A percentile compares a stretch with the other conserved stretches of the same genome.
These are phyloP conservation scores for Zeuzera pyrina DNA, from an alignment of 2,888 invertebrate species.

Conservation along the genomic window DNA sequence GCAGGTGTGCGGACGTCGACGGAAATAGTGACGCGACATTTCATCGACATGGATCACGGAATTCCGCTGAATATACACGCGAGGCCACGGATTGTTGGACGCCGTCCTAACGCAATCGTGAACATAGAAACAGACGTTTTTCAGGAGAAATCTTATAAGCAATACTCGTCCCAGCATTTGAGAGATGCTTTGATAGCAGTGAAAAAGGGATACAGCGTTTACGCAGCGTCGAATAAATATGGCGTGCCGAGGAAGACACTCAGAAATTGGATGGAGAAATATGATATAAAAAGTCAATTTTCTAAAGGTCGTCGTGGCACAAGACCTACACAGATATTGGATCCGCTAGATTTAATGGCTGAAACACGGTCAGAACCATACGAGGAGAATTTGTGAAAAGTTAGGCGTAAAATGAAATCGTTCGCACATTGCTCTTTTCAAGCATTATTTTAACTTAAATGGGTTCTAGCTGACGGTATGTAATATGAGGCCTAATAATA, in stretches of 20 bases:
- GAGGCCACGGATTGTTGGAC: slow-evolving; percentile 52
- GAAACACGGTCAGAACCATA: slow-evolving; percentile 44
- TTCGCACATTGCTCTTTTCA: no score
- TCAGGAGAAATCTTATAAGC: slow-evolving; percentile 66
- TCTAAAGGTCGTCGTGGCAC: slow-evolving; percentile 62
- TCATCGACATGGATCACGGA: slow-evolving; percentile 61
- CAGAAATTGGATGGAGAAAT: slow-evolving; percentile 73
- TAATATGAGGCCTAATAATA: no score
- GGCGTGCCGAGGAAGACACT: slow-evolving; percentile 71
- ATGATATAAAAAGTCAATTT: slow-evolving; percentile 69
- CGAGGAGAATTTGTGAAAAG: no score
- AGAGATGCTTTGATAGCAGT: slow-evolving; percentile 65
- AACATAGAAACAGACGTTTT: slow-evolving; percentile 65
- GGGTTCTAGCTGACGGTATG: no score
- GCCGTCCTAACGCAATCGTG: slow-evolving; percentile 57
- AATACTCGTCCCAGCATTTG: slow-evolving; percentile 65
- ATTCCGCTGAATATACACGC: slow-evolving; percentile 61
- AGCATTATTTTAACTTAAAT: no score
- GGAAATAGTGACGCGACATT: slow-evolving; percentile 63
- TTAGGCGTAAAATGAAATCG: no score
- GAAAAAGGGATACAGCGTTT: slow-evolving; percentile 68
- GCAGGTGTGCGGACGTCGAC: slow-evolving; percentile 64
- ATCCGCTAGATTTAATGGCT: slow-evolving; percentile 51
- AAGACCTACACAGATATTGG: slow-evolving; percentile 47
- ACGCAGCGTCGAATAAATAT: slow-evolving; percentile 70